These are phyloP conservation scores for Petroica traversi DNA, from an alignment of 2,113 vertebrate genomes.

Conservation along the genomic window DNA sequence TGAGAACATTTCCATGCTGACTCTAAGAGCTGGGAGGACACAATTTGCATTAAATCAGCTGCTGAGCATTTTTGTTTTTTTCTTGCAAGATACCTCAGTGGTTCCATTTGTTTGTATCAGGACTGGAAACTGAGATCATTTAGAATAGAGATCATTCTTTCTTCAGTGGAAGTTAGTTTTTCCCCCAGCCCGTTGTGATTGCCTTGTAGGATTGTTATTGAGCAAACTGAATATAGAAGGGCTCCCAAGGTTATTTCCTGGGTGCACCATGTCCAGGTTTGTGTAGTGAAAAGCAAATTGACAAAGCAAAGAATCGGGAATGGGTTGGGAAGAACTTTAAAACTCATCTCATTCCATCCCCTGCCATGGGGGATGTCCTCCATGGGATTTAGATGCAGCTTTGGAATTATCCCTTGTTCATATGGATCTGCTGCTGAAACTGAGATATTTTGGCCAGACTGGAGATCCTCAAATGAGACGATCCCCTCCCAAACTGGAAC, in stretches of 20 bases:
- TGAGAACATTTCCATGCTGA: neutral
- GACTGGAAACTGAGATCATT: neutral
- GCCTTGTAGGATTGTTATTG: neutral
- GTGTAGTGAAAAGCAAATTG: neutral
- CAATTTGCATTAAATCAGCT: neutral
- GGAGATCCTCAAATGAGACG: neutral
- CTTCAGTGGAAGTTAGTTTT: neutral
- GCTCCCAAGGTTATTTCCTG: neutral
- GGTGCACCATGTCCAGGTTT: neutral
- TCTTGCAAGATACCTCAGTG: neutral
- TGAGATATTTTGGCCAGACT: neutral
- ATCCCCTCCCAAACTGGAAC: neutral
- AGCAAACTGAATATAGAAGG: neutral
- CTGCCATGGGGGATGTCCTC: neutral
- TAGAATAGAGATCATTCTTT: neutral
- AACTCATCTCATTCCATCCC: neutral
- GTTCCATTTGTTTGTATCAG: neutral
- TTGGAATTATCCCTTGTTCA: neutral
- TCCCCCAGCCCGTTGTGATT: neutral
- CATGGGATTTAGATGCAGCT: neutral
- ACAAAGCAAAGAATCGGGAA: neutral
- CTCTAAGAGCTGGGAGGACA: neutral
- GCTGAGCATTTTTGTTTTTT: neutral
- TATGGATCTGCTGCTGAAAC: neutral
- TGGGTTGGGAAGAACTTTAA: neutral